Evolutionary conservation across 2,113 vertebrate genomes (phyloP).

Genomic region (Pimephales promelas): DNA sequence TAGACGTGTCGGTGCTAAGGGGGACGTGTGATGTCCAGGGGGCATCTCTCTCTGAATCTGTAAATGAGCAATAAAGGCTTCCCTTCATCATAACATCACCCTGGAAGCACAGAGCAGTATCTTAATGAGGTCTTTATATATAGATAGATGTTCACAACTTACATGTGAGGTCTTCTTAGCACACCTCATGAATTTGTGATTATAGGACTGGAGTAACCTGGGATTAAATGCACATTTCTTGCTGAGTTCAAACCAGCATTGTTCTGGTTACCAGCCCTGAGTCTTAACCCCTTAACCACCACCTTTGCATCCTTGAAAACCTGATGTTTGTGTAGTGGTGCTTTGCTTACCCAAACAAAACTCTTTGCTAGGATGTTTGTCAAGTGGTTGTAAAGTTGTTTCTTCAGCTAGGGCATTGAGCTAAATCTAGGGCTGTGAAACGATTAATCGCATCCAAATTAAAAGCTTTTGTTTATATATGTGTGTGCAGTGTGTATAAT

Average conservation of each 20-base stretch:
- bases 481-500: too few relatives aligned
- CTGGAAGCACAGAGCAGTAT: constrained; percentile 53
- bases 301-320: background rate
- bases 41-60: constrained; percentile 8
- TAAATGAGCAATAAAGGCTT: constrained; percentile 51
- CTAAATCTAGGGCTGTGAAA: too few relatives aligned
- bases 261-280: background rate
- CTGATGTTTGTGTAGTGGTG: background rate
- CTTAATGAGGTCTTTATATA: constrained; percentile 62
- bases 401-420: background rate
- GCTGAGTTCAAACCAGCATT: background rate
- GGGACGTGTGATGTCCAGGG: constrained; percentile 45
- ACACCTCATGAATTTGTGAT: background rate
- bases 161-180: constrained; percentile 1
- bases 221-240: background rate
- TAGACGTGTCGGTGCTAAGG: constrained; percentile 70
- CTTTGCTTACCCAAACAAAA: background rate
- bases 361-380: background rate
- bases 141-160: background rate
- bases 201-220: background rate
- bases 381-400: background rate
- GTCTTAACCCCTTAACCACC: background rate
- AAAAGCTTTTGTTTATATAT: too few relatives aligned
- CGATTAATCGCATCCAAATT: too few relatives aligned
- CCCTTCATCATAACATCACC: constrained; percentile 63